phyloP scores from a whole-genome alignment of 2,797 vertebrate species.

The Chaetophractus vellerosus region DNA sequence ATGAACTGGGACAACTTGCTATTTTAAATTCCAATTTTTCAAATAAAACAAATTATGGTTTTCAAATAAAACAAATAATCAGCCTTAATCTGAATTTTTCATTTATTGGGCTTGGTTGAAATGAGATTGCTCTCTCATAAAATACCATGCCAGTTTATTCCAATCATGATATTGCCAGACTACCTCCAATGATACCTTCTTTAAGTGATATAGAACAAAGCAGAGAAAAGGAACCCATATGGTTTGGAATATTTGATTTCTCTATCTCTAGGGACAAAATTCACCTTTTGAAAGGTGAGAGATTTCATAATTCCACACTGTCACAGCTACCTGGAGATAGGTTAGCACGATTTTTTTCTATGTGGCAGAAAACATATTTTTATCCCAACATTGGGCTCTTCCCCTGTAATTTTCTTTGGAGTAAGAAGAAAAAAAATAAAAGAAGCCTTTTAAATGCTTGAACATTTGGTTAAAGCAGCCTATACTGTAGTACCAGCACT shows the following conservation, averaged over 20 bases:
- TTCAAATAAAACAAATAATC: slow-evolving; percentile 41
- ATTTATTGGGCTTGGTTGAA: background rate
- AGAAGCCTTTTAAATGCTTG: slow-evolving; percentile 67
- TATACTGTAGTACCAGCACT: background rate
- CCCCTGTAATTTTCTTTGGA: slow-evolving; percentile 69
- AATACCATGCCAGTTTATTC: background rate
- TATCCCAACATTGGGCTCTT: slow-evolving; percentile 52
- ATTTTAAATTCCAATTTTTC: slow-evolving; percentile 49
- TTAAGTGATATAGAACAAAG: background rate
- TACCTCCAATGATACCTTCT: background rate
- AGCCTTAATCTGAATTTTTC: background rate
- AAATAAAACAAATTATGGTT: background rate
- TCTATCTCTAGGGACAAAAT: background rate
- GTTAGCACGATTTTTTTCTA: slow-evolving; percentile 3
- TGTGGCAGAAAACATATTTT: slow-evolving; percentile 63
- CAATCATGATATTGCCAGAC: background rate
- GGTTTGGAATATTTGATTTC: background rate
- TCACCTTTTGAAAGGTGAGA: slow-evolving; percentile 13
- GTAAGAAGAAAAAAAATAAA: slow-evolving; percentile 71
- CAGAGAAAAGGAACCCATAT: slow-evolving; percentile 37
- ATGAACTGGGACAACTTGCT: background rate
- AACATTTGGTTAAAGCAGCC: slow-evolving; percentile 77
- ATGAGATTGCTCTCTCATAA: background rate
- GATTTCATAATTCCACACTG: slow-evolving; percentile 15
- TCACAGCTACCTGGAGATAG: slow-evolving; percentile 28